Percentiles rank a stretch among this genome's conserved stretches.
Evolutionary conservation across 23 tunicate genomes (phyloP).

Genomic region (Pegea sp.): DNA sequence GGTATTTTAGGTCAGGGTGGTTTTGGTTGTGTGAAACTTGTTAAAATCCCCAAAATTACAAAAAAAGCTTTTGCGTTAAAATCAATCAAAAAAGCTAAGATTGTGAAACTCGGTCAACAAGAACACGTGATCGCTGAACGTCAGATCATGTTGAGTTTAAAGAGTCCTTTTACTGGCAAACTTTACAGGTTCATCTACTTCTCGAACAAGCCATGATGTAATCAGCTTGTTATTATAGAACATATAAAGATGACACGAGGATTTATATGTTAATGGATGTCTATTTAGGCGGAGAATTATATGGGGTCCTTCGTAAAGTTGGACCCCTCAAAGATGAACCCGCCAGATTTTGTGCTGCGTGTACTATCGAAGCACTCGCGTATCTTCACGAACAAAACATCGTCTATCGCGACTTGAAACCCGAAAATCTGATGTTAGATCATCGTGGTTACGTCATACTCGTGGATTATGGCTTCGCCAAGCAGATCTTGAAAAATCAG

Average conservation of each 20-base stretch:
- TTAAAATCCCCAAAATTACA: slow-evolving; percentile 19
- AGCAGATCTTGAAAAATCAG: slow-evolving; percentile 28
- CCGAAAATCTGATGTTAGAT: slow-evolving; percentile 92
- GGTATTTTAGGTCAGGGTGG: slow-evolving; percentile 70
- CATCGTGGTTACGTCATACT: slow-evolving; percentile 83
- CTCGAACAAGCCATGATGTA: not conserved
- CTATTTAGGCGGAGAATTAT: slow-evolving; percentile 82
- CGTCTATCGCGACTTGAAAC: slow-evolving; percentile 83
- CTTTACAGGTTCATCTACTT: slow-evolving; percentile 20
- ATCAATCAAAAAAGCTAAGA: slow-evolving; percentile 50
- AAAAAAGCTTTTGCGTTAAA: slow-evolving; percentile 72
- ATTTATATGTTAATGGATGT: slow-evolving; percentile 94
- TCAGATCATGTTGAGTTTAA: slow-evolving; percentile 31
- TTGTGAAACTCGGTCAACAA: slow-evolving; percentile 71
- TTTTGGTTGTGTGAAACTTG: slow-evolving; percentile 79
- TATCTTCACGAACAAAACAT: slow-evolving; percentile 61
- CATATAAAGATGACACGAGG: slow-evolving; percentile 47
- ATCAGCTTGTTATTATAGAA: slow-evolving; percentile 11
- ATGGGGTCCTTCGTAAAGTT: slow-evolving; percentile 22
- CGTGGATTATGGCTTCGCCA: slow-evolving; percentile 89
- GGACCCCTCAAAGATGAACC: slow-evolving; percentile 55
- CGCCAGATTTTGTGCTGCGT: slow-evolving; percentile 56
- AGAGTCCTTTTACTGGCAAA: slow-evolving; percentile 54
- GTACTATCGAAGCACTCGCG: slow-evolving; percentile 78
- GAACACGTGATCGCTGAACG: slow-evolving; percentile 74